Evolutionary conservation across 2,113 vertebrate species (phyloP).

Genomic region (Ciconia stormi): DNA sequence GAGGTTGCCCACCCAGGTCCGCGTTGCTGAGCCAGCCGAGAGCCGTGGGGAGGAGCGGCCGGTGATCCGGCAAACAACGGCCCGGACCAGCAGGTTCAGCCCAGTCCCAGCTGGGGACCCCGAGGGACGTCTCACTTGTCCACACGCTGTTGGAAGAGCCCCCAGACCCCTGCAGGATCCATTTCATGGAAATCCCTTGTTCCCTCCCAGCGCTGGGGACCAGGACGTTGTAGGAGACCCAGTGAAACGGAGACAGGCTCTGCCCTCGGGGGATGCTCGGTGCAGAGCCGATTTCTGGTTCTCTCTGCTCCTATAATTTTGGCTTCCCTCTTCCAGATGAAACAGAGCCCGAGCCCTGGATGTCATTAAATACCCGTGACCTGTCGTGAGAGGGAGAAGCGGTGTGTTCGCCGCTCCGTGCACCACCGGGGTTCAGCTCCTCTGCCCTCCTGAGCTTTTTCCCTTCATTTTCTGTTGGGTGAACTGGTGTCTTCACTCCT

Average conservation of each 20-base stretch:
- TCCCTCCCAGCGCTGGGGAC: background rate
- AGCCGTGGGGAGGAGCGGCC: background rate
- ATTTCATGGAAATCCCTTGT: rapidly evolving
- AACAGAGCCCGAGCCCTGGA: background rate
- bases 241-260: rapidly evolving
- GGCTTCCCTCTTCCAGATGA: background rate
- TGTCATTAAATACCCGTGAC: rapidly evolving
- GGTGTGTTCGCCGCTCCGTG: rapidly evolving
- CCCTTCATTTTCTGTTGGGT: rapidly evolving
- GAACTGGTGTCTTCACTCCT: rapidly evolving
- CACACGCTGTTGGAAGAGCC: background rate
- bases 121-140: rapidly evolving
- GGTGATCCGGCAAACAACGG: rapidly evolving
- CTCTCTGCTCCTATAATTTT: rapidly evolving
- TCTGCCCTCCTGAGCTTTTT: background rate
- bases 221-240: rapidly evolving
- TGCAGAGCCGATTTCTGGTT: rapidly evolving
- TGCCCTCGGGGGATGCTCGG: background rate
- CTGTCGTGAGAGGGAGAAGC: rapidly evolving
- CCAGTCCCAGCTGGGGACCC: background rate
- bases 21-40: background rate
- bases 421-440: rapidly evolving
- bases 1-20: rapidly evolving
- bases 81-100: background rate
- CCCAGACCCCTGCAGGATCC: background rate